Base-by-base conservation (phyloP, 2,888 invertebrate species). In the Nysson spinosus region DNA sequence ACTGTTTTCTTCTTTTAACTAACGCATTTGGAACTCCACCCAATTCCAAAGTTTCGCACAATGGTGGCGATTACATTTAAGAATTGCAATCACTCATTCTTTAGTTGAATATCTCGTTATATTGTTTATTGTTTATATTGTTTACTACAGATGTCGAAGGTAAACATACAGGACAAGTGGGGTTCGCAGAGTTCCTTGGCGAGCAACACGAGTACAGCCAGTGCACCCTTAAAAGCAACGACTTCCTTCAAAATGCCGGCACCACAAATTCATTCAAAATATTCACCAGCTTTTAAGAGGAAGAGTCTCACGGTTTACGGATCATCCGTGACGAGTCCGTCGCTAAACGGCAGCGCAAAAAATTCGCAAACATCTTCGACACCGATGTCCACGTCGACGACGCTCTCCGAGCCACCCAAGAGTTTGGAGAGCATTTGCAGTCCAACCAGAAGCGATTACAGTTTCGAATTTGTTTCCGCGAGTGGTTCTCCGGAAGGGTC, bases 201-300 rank as follows among this genome's bases (percentile, higher is more conserved):
- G 9, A 85, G 85, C 58, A 85, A 80, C 49, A 52, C 82, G 11
- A 85, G 85, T 69, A 77, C 81, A 7, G 75, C 79, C 7, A 85
- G 83, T 47, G 64, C 69, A 1, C 80, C 84, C 0, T 30, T 80
- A 24, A 83, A 83, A 43, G 73, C 79, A 17, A 78, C 78, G 16
- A 71, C 82, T 2, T 75, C 82, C 16, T 86, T 86, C 76, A 86
- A 86, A 50, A 86, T 86, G 81, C 82, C 86, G 20, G 83, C 84
- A 1, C 85, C 85, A 2, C 85, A 85, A 52, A 92, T 91, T 72
- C 87, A 94, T 74, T 93, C 94, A 1, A 94, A 94, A 88, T 95
- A 94, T 88, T 94, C 94, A 1, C 94, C 94, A 11, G 94, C 94
- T 2, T 94, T 94, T 80, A 95, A 94, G 85, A 88, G 94, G 68